Base-by-base conservation (phyloP, 2,888 invertebrate genomes). In the Cenopis cana region DNA sequence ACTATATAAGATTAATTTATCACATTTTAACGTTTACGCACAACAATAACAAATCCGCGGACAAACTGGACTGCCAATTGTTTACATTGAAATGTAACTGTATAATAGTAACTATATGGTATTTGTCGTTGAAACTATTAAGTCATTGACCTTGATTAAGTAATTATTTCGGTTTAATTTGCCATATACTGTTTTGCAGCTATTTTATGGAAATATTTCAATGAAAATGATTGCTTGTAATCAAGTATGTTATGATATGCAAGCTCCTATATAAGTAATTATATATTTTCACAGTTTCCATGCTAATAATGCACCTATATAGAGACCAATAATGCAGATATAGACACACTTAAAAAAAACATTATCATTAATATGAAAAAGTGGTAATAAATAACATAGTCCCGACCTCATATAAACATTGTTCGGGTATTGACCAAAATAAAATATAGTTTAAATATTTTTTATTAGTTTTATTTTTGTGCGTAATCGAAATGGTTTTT, bases 401-500 rank as follows among this genome's bases (percentile, higher is more conserved):
- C 12, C 0, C n/a, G 46, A 1, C n/a, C 6, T 8, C n/a, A 46
- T 1, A 46, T 4, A 6, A 46, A 46, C 14, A 12, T 46, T 46
- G 0, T 46, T 46, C 5, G n/a, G 46, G n/a, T 6, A 46, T n/a
- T 6, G n/a, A 46, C 5, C 10, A 52, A 33, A 36, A 36, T 2
- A 52, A 12, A 14, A 10, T 46, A 2, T 2, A 4, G 5, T 46
- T 18, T 17, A 0, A 57, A 2, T 20, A 3, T 0, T 20, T 10
- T 49, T 17, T 5, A 24, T 14, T 20, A 9, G 20, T 3, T 14
- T 46, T 24, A 57, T 50, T 50, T 57, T 70, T 65, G 59, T 70
- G 70, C 65, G 70, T 54, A 59, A 60, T 46, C 20, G 17, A 10
- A 17, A 24, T 66, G 59, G 59, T 36, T 54, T 60, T 64, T 11